A percentile compares a stretch with the other conserved stretches of the same genome.
Evolutionary conservation across 1,140 invertebrate genomes (phyloP).

Genomic region (Anastatus disparis): DNA sequence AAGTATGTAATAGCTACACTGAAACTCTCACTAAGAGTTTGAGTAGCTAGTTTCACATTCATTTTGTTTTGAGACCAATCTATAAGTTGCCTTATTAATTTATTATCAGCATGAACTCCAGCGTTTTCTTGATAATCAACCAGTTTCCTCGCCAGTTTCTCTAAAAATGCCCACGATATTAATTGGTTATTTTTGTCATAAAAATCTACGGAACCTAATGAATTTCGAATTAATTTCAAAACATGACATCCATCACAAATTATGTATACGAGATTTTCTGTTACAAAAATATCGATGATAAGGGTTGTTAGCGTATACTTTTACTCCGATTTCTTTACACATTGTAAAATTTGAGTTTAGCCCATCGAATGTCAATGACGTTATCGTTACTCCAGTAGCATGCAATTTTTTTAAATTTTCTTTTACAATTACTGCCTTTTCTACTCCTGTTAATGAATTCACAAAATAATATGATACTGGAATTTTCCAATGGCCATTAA

Average conservation of each 20-base stretch:
- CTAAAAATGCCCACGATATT: conserved; percentile 44
- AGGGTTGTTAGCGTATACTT: conserved; percentile 29
- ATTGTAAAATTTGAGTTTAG: conserved; percentile 29
- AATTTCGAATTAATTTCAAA: conserved; percentile 46
- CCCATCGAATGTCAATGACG: conserved; percentile 44
- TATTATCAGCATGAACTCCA: not conserved
- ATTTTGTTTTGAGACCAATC: not conserved
- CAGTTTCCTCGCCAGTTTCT: conserved; percentile 40
- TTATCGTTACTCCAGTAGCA: conserved; percentile 27
- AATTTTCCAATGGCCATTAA: conserved; percentile 39
- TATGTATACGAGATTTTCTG: conserved; percentile 36
- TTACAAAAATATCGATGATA: conserved; percentile 35
- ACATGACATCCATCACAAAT: conserved; percentile 48
- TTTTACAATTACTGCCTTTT: conserved; percentile 21
- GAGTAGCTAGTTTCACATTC: not conserved
- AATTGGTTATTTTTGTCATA: conserved; percentile 26
- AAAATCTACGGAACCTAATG: conserved; percentile 33
- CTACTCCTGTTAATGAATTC: conserved; percentile 24
- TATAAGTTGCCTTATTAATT: not conserved
- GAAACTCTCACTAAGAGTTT: not conserved
- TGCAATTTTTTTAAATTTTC: conserved; percentile 26
- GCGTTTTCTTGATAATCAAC: conserved; percentile 40
- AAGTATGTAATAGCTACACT: conserved; percentile 33
- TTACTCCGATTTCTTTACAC: conserved; percentile 40
- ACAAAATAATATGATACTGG: conserved; percentile 40